phyloP scores from a whole-genome alignment of 2,888 invertebrate species.

The Nephrotoma appendiculata region DNA sequence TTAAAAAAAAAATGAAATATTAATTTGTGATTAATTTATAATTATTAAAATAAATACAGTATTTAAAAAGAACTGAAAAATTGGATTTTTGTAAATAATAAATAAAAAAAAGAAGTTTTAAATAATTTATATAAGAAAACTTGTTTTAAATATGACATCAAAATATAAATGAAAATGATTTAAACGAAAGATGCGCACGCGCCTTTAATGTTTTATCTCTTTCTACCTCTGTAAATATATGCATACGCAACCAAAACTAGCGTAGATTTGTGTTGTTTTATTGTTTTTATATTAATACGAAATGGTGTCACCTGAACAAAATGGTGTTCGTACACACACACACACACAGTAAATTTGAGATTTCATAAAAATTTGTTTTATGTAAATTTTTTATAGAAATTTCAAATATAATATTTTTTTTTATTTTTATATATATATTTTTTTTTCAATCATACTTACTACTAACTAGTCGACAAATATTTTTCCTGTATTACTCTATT shows the following conservation, averaged over 20 bases:
- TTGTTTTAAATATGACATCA: background rate
- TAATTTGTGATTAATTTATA: background rate
- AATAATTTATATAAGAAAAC: background rate
- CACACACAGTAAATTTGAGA: background rate
- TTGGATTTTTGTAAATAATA: background rate
- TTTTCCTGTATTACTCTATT: background rate
- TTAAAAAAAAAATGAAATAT: background rate
- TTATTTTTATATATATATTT: background rate
- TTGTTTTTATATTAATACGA: background rate
- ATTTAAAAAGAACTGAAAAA: background rate
- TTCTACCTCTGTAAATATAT: background rate
- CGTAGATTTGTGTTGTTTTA: background rate
- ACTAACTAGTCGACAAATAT: background rate
- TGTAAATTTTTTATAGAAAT: background rate
- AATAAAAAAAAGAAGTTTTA: background rate
- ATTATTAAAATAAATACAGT: background rate
- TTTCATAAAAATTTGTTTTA: background rate
- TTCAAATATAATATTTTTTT: background rate
- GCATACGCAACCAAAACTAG: background rate
- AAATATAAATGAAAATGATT: background rate
- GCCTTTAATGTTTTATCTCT: background rate
- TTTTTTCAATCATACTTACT: background rate
- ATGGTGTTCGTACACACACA: background rate
- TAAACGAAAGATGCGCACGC: background rate
- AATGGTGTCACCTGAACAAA: background rate